Conservation (phyloP, 1,140 invertebrate genomes). For the Trichoplusia ni region DNA sequence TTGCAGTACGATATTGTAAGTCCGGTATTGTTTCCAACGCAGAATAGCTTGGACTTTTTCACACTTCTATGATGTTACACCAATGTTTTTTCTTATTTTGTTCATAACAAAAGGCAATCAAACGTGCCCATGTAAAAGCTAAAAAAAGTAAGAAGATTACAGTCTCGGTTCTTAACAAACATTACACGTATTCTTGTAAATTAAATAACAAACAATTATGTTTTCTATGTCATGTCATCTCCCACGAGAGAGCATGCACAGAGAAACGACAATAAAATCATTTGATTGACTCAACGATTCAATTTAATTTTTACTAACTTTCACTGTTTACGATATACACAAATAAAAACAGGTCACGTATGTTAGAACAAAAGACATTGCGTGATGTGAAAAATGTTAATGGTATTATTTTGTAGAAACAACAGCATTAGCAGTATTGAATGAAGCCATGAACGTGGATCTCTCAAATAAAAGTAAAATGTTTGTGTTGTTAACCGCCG, state of each 20-base stretch:
- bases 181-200: no score
- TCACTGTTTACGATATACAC: not conserved
- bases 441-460: not conserved
- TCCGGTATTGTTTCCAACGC: no score
- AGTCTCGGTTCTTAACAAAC: no score
- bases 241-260: no score
- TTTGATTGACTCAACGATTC: not conserved
- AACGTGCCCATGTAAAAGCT: no score
- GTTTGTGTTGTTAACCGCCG: not conserved
- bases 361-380: constrained; percentile 13
- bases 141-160: no score
- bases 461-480: constrained; percentile 5
- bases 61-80: no score
- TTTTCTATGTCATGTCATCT: not conserved
- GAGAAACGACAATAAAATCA: not conserved
- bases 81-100: no score
- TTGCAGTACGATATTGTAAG: no score
- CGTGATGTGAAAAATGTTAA: constrained; percentile 24
- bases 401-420: constrained; percentile 7
- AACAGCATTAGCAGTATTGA: not conserved
- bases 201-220: no score
- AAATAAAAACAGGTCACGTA: constrained; percentile 9
- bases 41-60: no score
- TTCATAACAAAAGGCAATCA: no score
- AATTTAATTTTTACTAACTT: constrained; percentile 9